Evolutionary conservation across 2,113 vertebrate genomes (phyloP), one percentile per base, ranked within the genome.

Genomic region (Perca flavescens): DNA sequence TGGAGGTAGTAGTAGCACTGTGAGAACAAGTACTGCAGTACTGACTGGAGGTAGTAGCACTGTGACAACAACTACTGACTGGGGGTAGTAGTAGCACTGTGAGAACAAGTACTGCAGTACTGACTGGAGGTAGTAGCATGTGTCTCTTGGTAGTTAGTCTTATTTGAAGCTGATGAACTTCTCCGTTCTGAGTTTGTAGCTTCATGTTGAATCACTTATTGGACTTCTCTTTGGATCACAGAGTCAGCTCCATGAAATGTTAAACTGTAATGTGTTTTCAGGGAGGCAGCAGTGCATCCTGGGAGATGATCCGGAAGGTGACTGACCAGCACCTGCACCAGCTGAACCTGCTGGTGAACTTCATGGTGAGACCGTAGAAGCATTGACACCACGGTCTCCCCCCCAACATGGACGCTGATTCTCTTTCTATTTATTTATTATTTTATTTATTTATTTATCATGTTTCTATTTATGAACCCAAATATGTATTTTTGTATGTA

Each of bases 231-330:
- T 47, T 60, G 57, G 56, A 15, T 53, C 3, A 9, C n/a, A 1
- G 25, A 8, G 12, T 34, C 34, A 34, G 6, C 34, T 34, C 1
- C 34, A 7, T 34, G 34, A 6, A 34, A 34, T 34, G 1, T 17
- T 31, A 36, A 25, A 36, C 46, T 82, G 40, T 50, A 17, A 28
- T 69, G 6, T 75, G 14, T 62, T 19, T 63, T 22, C 81, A 90
- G 89, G 81, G 58, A 0, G 66, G 58, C 2, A 66, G 80, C 8
- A 1, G 40, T 43, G 80, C 13, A 0, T 85, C 54, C 46, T 91
- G 89, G 84, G 79, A 91, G 80, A 6, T 76, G 36, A 70, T 91
- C 62, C 53, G 77, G 61, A 57, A 7, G 21, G 61, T 65, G 14
- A 91, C 65, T 3, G 4, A 58, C 2, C 6, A 1, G 0, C 84